phyloP scores from a whole-genome alignment of 2,888 invertebrate genomes.

The Leuctra nigra region DNA sequence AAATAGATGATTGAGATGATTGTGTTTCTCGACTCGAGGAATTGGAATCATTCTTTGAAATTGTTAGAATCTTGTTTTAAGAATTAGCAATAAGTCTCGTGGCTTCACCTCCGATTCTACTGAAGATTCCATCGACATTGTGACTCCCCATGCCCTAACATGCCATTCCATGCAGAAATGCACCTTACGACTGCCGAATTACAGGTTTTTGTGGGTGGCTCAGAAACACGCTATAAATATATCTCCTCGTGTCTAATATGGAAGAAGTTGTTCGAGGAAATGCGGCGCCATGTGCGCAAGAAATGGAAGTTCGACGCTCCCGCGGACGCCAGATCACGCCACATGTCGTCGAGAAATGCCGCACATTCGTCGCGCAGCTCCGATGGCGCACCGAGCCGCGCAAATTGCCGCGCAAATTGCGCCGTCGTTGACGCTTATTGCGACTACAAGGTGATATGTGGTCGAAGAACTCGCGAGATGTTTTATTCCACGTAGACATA shows the following conservation, averaged over 20 bases:
- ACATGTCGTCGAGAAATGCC: constrained; percentile 1
- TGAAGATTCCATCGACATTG: too few relatives aligned
- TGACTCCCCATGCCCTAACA: neutral
- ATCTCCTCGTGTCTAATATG: neutral
- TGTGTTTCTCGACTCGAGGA: neutral
- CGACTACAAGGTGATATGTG: constrained; percentile 6
- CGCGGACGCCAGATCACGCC: constrained; percentile 7
- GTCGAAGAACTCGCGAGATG: neutral
- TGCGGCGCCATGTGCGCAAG: constrained; percentile 3
- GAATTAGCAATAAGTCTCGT: too few relatives aligned
- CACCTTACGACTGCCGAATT: constrained; percentile 11
- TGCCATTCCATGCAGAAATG: neutral
- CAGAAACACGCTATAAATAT: constrained; percentile 11
- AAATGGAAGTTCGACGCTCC: neutral
- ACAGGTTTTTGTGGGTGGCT: constrained; percentile 10
- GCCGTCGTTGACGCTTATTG: constrained; percentile 2
- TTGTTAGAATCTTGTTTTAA: too few relatives aligned
- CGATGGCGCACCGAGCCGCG: neutral
- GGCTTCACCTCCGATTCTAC: too few relatives aligned
- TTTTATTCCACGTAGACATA: neutral
- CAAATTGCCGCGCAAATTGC: neutral
- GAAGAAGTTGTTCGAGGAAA: constrained; percentile 16
- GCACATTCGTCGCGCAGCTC: neutral
- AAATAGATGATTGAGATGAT: too few relatives aligned
- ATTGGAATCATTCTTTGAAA: neutral